Percentiles rank a stretch among this genome's conserved stretches.
Evolutionary conservation across 2,113 vertebrate species (phyloP).

Genomic region (Bungarus multicinctus): DNA sequence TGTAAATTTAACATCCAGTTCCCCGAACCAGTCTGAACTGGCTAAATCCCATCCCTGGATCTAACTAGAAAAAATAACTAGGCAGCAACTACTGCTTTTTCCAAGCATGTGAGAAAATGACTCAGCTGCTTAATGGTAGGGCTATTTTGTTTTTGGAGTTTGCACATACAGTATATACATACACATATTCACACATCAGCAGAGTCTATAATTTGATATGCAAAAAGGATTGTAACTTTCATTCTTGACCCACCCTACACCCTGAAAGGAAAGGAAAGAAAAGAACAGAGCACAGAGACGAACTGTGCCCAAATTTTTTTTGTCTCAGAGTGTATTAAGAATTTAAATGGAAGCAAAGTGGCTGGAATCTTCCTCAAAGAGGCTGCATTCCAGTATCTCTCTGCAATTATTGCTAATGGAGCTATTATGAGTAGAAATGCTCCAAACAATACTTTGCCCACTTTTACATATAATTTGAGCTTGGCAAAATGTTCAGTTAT

Average conservation of each 20-base stretch:
- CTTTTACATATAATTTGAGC: not conserved
- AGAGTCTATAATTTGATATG: not conserved
- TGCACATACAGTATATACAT: not conserved
- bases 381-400: not conserved
- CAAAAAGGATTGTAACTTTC: not conserved
- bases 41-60: too few relatives aligned
- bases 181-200: not conserved
- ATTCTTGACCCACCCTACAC: not conserved
- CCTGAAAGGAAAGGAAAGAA: not conserved
- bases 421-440: not conserved
- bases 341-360: not conserved
- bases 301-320: not conserved
- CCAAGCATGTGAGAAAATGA: not conserved
- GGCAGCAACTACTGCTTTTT: not conserved
- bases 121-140: not conserved
- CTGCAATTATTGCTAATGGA: not conserved
- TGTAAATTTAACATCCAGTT: too few relatives aligned
- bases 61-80: not conserved
- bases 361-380: not conserved
- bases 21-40: too few relatives aligned
- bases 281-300: not conserved
- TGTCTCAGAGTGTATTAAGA: not conserved
- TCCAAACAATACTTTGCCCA: not conserved
- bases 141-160: not conserved
- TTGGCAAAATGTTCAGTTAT: not conserved